Evolutionary conservation across 1,140 invertebrate genomes (phyloP).

Genomic region (Charaxes varanes): DNA sequence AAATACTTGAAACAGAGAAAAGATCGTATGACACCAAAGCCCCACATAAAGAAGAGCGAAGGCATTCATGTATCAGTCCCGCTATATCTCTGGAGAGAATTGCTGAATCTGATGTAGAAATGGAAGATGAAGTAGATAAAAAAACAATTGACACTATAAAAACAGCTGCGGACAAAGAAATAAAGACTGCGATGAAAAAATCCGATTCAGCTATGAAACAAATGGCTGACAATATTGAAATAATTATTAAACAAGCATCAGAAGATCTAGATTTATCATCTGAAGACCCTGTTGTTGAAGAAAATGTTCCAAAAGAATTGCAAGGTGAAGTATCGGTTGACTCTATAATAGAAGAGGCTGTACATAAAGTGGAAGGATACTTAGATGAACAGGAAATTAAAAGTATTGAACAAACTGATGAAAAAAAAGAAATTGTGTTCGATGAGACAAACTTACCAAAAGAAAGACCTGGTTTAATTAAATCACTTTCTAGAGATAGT

Average conservation of each 20-base stretch:
- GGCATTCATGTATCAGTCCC: conserved; percentile 66
- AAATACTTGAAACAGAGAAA: conserved; percentile 57
- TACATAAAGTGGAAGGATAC: conserved; percentile 56
- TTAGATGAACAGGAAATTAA: conserved; percentile 39
- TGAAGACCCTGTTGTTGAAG: conserved; percentile 44
- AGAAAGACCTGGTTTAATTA: conserved; percentile 52
- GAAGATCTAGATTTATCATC: conserved; percentile 60
- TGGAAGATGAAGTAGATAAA: conserved; percentile 48
- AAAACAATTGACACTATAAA: conserved; percentile 10
- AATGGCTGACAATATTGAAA: conserved; percentile 70
- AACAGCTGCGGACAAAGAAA: conserved; percentile 20
- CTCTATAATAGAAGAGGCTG: conserved; percentile 63
- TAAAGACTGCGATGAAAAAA: conserved; percentile 48
- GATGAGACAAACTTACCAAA: conserved; percentile 44
- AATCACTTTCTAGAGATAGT: conserved; percentile 62
- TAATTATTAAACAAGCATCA: conserved; percentile 68
- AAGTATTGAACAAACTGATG: conserved; percentile 31
- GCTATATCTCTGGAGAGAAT: conserved; percentile 67
- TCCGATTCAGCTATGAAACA: conserved; percentile 68
- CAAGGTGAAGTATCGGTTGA: conserved; percentile 55
- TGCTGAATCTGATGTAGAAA: conserved; percentile 59
- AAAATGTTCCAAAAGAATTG: conserved; percentile 32
- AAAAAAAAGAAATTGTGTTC: conserved; percentile 31
- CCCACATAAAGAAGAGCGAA: conserved; percentile 58
- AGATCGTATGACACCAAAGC: conserved; percentile 62